Evolutionary conservation across 2,113 vertebrate species (phyloP).

Genomic region (human): DNA sequence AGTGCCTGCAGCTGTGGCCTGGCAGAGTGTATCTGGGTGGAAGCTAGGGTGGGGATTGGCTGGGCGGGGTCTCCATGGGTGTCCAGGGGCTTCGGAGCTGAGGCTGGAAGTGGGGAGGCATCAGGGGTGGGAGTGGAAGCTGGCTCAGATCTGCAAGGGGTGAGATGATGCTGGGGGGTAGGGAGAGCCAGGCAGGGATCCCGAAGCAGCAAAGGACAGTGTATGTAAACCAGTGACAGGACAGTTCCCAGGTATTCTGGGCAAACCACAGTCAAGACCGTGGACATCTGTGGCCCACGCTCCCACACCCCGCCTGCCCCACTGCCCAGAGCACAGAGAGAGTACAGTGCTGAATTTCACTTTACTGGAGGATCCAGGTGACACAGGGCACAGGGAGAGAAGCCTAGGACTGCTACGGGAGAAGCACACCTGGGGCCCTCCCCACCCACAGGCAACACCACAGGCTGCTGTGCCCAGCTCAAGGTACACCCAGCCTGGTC

Average conservation of each 20-base stretch:
- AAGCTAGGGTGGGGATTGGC: no score
- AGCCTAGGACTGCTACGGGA: not conserved
- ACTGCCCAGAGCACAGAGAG: not conserved
- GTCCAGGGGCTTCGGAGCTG: not conserved
- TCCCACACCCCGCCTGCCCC: no score
- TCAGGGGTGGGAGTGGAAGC: not conserved
- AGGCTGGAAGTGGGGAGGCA: not conserved
- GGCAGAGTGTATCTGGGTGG: no score
- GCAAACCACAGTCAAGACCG: fast-evolving
- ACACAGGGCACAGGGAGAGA: not conserved
- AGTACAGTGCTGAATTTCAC: not conserved
- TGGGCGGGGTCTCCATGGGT: not conserved
- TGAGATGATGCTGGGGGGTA: not conserved
- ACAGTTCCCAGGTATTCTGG: not conserved
- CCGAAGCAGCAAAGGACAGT: no score
- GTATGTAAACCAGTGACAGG: no score
- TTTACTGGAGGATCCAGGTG: not conserved
- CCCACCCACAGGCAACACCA: no score
- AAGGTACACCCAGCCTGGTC: not conserved
- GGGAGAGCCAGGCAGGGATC: no score
- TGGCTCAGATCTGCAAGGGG: not conserved
- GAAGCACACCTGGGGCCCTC: not conserved
- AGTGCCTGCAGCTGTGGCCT: not conserved
- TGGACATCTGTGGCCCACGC: no score
- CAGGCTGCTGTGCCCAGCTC: not conserved